A percentile compares a stretch with the other conserved stretches of the same genome.
Conservation (phyloP, 2,113 vertebrate species). For the Enhydra lutris region DNA sequence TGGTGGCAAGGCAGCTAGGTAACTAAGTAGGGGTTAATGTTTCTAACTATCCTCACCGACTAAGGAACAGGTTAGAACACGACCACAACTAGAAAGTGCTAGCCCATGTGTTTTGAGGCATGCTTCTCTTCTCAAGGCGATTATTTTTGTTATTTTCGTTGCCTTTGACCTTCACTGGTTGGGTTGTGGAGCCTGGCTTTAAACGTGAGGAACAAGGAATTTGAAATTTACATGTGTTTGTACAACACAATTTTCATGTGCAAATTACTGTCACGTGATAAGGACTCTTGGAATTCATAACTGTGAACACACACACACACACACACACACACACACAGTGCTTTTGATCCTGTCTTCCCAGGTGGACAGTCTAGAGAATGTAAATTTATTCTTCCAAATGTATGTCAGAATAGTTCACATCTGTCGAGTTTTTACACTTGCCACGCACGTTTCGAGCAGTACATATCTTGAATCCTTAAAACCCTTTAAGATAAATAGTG, state of each 20-base stretch:
- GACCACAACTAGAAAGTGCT: not conserved
- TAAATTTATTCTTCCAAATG: not conserved
- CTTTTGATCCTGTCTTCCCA: not conserved
- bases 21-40: not conserved
- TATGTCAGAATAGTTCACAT: not conserved
- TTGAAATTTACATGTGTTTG: not conserved
- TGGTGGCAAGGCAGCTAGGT: not conserved
- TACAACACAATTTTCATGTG: not conserved
- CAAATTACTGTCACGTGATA: not conserved
- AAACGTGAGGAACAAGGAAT: not conserved
- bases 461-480: not conserved
- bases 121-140: not conserved
- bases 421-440: not conserved
- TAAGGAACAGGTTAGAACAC: not conserved
- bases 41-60: not conserved
- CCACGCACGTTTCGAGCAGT: not conserved
- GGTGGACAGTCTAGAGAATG: not conserved
- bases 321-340: not conserved
- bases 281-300: not conserved
- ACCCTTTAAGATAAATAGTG: not conserved
- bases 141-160: not conserved
- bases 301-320: rapidly evolving
- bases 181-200: not conserved
- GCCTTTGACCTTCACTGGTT: not conserved
- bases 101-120: not conserved